Base-by-base conservation (phyloP, 2,888 invertebrate genomes). In the Ptilodon capucinus region DNA sequence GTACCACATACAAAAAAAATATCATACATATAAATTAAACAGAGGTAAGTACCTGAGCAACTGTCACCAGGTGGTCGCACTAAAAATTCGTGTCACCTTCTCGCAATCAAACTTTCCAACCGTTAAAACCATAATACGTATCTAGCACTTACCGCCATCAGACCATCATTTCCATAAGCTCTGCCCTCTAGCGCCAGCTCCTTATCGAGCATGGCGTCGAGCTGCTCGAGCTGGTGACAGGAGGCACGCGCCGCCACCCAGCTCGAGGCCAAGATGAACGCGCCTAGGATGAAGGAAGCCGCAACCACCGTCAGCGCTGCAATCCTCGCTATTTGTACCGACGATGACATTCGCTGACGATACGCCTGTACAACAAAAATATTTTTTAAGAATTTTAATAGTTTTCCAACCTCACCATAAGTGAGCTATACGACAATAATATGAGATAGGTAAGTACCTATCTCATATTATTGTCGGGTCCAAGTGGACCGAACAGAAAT, bases 271-370 rank as follows among this genome's bases (percentile, higher is more conserved):
- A 97, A 91, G 72, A 97, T 94, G 83, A 96, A 97, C 53, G 95
- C 92, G 57, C 97, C 97, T 71, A 97, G 87, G 60, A 97, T 94
- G 68, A 97, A 93, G 28, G 96, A 94, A 49, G 96, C 95, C 0
- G 94, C 93, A 62, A 97, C 94, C 65, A 97, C 93, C 54, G 97
- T 97, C 61, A 95, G 91, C 39, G 96, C 97, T 14, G 95, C 95
- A 74, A 97, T 96, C 84, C 95, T 94, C 21, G 97, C 96, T 56
- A 97, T 96, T 89, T 97, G 97, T 54, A 97, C 96, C 42, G 97
- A 94, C 39, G 95, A 93, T 51, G 96, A 95, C 64, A 92, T 92
- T 70, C 93, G 92, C 49, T 88, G 87, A 77, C 95, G 94, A 88
- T 97, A 97, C 42, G 97, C 97, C 97, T 97, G 91, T 8, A 68